Base-by-base conservation (phyloP, 2,888 invertebrate genomes). In the Cephus spinipes region DNA sequence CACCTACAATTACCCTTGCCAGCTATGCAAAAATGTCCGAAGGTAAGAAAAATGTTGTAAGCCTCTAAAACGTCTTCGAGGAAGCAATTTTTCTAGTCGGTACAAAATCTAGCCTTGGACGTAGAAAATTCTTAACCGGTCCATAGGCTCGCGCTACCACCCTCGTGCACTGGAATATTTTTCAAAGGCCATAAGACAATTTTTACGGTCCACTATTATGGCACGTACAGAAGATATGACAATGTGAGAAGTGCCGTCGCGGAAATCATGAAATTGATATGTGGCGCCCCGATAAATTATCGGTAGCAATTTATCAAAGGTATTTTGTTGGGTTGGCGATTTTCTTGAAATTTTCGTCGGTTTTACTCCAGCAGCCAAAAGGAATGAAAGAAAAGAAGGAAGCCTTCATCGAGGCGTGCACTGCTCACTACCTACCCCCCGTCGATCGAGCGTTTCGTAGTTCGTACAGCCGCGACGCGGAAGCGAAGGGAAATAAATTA, bases 401-500 rank as follows among this genome's bases (percentile, higher is more conserved):
- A 23, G 55, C 55, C 55, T 86, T 87, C 85, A 84, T 85, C 82
- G 83, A 84, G 81, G 83, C 86, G 85, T 85, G 82, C 79, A 81
- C 82, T 79, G 81, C 77, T 78, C 79, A 83, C 81, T 81, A 81
- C 85, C 87, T 86, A 81, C 86, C 87, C 87, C 87, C 86, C 86
- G 87, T 84, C 85, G 89, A 87, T 86, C 84, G 87, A 84, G 84
- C 84, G 87, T 86, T 86, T 81, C 85, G 87, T 86, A 85, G 86
- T 86, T 81, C 85, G 87, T 86, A 85, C 85, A 86, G 84, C 83
- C 88, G 88, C 87, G 88, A 89, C 87, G 87, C 90, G 91, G 91
- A 90, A 91, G 88, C 88, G 86, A 87, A 87, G 85, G 87, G 87
- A 89, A 86, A 90, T 91, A 90, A 91, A 91, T 91, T 89, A 89